Evolutionary conservation across 2,888 invertebrate genomes (phyloP).

Genomic region (Cepaea hortensis): DNA sequence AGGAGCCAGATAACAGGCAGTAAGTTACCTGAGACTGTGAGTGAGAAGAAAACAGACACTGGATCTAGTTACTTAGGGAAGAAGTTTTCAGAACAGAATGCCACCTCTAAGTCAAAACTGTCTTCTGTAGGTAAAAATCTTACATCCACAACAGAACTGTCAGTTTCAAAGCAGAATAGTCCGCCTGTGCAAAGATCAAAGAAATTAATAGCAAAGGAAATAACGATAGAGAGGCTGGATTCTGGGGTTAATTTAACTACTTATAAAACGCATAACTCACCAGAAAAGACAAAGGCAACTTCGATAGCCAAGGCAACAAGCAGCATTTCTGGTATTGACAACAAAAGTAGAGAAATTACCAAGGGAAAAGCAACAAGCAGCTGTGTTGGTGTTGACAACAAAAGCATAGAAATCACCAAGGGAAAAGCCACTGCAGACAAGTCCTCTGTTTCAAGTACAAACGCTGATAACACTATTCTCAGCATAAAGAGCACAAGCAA

Average conservation of each 20-base stretch:
- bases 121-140: not conserved
- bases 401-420: not conserved
- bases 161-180: conserved; percentile 12
- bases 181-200: conserved; percentile 41
- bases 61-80: conserved; percentile 10
- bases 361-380: not conserved
- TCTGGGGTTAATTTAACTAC: conserved; percentile 34
- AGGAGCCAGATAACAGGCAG: not conserved
- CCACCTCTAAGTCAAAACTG: not conserved
- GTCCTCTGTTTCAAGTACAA: not conserved
- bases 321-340: not conserved
- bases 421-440: not conserved
- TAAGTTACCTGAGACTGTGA: too few relatives aligned
- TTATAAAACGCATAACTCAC: conserved; percentile 24
- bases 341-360: conserved; percentile 18
- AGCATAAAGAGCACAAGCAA: not conserved
- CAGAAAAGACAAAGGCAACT: not conserved
- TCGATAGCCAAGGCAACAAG: not conserved
- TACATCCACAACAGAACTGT: conserved; percentile 23
- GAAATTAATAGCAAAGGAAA: conserved; percentile 40
- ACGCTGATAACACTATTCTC: not conserved
- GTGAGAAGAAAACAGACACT: not conserved
- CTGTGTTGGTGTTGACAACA: not conserved
- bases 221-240: conserved; percentile 41
- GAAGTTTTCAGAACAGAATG: conserved; percentile 11